Base-by-base conservation (phyloP, 1,140 invertebrate genomes). In the Pogonognathellus flavescens region DNA sequence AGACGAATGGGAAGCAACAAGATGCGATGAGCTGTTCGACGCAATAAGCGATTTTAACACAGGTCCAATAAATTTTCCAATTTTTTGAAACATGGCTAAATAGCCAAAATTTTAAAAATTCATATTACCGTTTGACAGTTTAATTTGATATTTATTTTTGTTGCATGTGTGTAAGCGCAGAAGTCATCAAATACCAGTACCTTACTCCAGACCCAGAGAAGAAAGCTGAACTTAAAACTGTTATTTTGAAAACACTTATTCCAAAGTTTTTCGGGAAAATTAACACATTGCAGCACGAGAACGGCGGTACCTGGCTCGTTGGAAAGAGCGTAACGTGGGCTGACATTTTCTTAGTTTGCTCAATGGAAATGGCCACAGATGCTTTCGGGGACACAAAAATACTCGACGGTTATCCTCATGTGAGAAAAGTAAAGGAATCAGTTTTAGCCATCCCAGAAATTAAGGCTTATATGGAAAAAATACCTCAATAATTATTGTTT, bases 391-490 rank as follows among this genome's bases (percentile, higher is more conserved):
- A n/a, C n/a, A 92, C 81, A 90, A 90, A 5, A 91, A 94, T 84
- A 89, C 94, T 0, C 88, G 92, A 92, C 20, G 92, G 93, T 3
- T 93, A 93, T 87, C 92, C 93, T 6, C 92, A 92, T 86, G 86
- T 94, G 82, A 92, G 92, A 85, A 90, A 90, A 16, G 88, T 94
- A 2, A 91, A 90, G 4, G 91, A 93, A 5, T 92, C 92, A 83
- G 92, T 94, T 49, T 88, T 92, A 0, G 89, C 89, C 7, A 82
- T 93, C 76, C 93, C 94, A 8, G 88, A 90, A 0, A 93, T 95
- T 86, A 94, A 94, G 88, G 91, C 90, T 14, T 95, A 93, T 93
- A 91, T 94, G 20, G 93, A 92, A 80, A 93, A 93, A 86, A 91
- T 93, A 55, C 93, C 93, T 41, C n/a, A n/a, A n/a, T n/a, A n/a